A percentile compares a stretch with the other conserved stretches of the same genome.
Conservation (phyloP, 2,797 vertebrate species). For the Trachops cirrhosus region DNA sequence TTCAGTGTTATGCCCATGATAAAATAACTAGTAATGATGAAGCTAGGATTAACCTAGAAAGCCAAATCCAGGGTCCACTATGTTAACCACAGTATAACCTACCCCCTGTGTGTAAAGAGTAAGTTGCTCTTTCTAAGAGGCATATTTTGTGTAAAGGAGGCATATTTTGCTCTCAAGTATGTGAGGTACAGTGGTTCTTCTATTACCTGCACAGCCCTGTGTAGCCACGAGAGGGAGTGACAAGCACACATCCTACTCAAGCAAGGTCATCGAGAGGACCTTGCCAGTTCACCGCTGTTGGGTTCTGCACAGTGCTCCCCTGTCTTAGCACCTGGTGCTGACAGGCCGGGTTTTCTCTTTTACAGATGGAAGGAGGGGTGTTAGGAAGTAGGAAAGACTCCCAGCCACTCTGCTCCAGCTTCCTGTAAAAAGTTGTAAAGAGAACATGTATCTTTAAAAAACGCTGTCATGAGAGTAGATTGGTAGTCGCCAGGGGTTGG, state of each 20-base stretch:
- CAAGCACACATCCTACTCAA: neutral
- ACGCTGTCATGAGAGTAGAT: neutral
- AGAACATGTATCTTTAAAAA: neutral
- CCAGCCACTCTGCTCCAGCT: neutral
- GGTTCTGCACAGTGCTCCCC: neutral
- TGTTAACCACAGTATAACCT: neutral
- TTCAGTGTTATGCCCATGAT: neutral
- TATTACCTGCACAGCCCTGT: neutral
- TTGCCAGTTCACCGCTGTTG: neutral
- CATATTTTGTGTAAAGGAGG: neutral
- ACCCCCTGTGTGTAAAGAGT: neutral
- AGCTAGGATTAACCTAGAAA: neutral
- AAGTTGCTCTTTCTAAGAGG: neutral
- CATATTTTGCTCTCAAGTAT: neutral
- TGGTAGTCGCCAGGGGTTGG: neutral
- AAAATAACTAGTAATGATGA: neutral
- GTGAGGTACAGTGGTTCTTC: neutral
- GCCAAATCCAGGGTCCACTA: neutral
- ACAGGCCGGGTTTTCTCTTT: neutral
- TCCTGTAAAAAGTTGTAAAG: neutral
- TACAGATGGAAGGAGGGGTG: neutral
- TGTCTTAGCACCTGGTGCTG: neutral
- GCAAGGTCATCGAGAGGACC: neutral
- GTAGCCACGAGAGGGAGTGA: neutral
- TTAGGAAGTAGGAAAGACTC: neutral